Percentiles rank a stretch among this genome's conserved stretches.
These are phyloP conservation scores for Drosophila bocki DNA, from an alignment of 1,140 invertebrate genomes.

Conservation along the genomic window DNA sequence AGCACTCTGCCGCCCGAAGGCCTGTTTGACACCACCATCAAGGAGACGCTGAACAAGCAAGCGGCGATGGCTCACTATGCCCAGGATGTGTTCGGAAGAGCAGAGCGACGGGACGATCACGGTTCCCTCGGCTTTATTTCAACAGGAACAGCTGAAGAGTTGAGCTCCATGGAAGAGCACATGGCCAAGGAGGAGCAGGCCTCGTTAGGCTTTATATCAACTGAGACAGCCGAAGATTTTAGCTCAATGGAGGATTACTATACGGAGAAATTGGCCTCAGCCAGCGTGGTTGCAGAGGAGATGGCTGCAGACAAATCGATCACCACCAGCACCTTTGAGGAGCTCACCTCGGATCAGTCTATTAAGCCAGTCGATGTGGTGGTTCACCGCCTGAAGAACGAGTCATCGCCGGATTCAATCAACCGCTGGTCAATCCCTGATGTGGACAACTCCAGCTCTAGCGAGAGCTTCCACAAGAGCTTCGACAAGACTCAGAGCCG, in stretches of 20 bases:
- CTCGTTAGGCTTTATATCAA: slow-evolving; percentile 77
- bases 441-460: slow-evolving; percentile 94
- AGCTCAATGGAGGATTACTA: slow-evolving; percentile 83
- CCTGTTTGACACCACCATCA: slow-evolving; percentile 70
- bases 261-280: slow-evolving; percentile 69
- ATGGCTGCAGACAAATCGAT: slow-evolving; percentile 58
- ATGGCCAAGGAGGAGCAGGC: slow-evolving; percentile 74
- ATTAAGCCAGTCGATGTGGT: slow-evolving; percentile 72
- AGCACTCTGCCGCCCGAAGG: slow-evolving; percentile 62
- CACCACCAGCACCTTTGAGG: slow-evolving; percentile 61
- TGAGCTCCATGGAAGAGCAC: slow-evolving; percentile 77
- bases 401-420: slow-evolving; percentile 85
- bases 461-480: slow-evolving; percentile 94
- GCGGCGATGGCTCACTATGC: slow-evolving; percentile 76
- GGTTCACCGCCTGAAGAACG: slow-evolving; percentile 86
- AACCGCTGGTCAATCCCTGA: slow-evolving; percentile 89
- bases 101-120: slow-evolving; percentile 67
- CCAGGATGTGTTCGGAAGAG: slow-evolving; percentile 56
- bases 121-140: slow-evolving; percentile 77
- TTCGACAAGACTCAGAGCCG: slow-evolving; percentile 93
- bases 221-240: slow-evolving; percentile 79
- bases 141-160: slow-evolving; percentile 76
- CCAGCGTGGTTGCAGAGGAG: slow-evolving; percentile 65
- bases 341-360: slow-evolving; percentile 70
- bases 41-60: slow-evolving; percentile 69